Percentiles rank a stretch among this genome's conserved stretches.
Evolutionary conservation across 1,140 invertebrate species (phyloP).

Genomic region (Holotrichia oblita): DNA sequence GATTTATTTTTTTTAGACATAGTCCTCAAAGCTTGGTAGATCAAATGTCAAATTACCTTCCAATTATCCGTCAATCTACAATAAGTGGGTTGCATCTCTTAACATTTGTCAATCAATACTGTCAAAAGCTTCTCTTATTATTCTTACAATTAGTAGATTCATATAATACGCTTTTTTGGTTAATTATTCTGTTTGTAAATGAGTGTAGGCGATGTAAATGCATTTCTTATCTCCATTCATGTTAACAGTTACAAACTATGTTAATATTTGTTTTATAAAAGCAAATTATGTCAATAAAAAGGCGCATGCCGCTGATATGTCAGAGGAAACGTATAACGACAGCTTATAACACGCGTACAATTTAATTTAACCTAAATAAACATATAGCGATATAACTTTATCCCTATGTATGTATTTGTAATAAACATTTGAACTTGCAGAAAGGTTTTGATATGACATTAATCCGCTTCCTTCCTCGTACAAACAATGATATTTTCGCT

Average conservation of each 20-base stretch:
- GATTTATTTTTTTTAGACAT: no score
- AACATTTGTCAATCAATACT: no score
- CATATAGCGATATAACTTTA: slow-evolving; percentile 13
- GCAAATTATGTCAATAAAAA: background rate
- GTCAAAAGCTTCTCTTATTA: no score
- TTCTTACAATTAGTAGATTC: no score
- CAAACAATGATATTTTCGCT: no score
- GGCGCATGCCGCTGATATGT: background rate
- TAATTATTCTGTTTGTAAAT: background rate
- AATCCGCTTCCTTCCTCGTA: background rate
- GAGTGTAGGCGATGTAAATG: background rate
- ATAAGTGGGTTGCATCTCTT: no score
- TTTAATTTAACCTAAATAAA: background rate
- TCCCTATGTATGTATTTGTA: background rate
- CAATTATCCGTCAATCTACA: no score
- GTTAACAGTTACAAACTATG: background rate
- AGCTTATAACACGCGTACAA: background rate
- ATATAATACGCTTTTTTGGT: no score
- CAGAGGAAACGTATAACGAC: background rate
- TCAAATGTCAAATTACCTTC: no score
- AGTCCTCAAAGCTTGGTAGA: no score
- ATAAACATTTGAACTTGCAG: background rate
- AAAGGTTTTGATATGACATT: background rate
- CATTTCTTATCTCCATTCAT: background rate
- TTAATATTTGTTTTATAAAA: background rate